These are phyloP conservation scores for Aspiorhynchus laticeps DNA, from an alignment of 2,113 vertebrate species.

Conservation along the genomic window DNA sequence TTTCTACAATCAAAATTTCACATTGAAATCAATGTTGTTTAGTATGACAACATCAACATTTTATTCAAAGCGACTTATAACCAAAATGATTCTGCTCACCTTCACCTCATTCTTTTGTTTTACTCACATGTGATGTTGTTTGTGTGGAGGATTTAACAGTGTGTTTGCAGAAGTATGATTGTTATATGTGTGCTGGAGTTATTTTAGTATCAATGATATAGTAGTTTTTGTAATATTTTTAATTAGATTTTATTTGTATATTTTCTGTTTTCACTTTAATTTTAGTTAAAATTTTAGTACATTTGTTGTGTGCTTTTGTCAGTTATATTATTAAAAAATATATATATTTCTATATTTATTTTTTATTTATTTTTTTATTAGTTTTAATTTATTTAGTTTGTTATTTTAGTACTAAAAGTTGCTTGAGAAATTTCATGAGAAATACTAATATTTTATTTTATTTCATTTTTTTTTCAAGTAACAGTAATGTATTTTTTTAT, in stretches of 20 bases:
- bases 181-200: conserved; percentile 56
- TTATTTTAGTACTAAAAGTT: too few species aligned
- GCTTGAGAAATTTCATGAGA: too few species aligned
- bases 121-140: not conserved
- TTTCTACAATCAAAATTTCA: not conserved
- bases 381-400: too few species aligned
- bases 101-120: not conserved
- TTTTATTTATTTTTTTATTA: too few species aligned
- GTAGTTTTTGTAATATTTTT: not conserved
- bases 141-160: not conserved
- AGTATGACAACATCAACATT: not conserved
- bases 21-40: too few species aligned
- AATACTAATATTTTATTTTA: too few species aligned
- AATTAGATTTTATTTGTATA: too few species aligned
- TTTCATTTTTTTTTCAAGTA: too few species aligned
- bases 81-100: not conserved
- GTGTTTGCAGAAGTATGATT: conserved; percentile 51
- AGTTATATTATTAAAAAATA: too few species aligned
- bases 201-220: not conserved
- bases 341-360: too few species aligned
- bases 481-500: too few species aligned
- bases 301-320: too few species aligned
- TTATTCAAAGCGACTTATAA: not conserved
- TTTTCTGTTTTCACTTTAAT: not conserved
- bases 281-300: not conserved